Percentiles rank a stretch among this genome's conserved stretches.
Evolutionary conservation across 2,888 invertebrate species (phyloP).

Genomic region (Oscheius sp.): DNA sequence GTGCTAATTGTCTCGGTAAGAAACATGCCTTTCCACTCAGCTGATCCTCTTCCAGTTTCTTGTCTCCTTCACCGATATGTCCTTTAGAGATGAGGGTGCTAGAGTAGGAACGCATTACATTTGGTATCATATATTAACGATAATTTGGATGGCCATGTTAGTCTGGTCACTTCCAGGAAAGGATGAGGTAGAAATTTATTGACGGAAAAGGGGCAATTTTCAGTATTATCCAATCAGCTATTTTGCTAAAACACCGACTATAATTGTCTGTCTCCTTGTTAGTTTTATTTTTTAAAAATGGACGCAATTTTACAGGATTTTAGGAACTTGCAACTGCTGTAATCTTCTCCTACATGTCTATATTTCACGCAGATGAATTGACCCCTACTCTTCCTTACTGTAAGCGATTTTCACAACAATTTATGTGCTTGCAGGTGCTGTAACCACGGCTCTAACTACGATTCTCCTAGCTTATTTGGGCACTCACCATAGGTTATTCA

Average conservation of each 20-base stretch:
- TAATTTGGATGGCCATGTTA: not conserved
- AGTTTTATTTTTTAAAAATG: not conserved
- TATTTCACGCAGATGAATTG: not conserved
- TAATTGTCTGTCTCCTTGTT: not conserved
- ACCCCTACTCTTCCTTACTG: not conserved
- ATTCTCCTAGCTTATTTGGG: constrained; percentile 5
- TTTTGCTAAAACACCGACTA: constrained; percentile 1
- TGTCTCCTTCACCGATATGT: not conserved
- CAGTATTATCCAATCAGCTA: not conserved
- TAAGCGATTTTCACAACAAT: not conserved
- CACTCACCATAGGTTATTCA: constrained; percentile 4
- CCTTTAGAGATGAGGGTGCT: not conserved
- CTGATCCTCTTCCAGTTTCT: not conserved
- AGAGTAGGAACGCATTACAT: not conserved
- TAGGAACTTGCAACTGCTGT: not conserved
- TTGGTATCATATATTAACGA: not conserved
- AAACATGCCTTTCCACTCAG: not conserved
- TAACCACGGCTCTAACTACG: not conserved
- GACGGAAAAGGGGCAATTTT: not conserved
- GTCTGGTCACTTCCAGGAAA: not conserved
- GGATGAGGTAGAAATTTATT: not conserved
- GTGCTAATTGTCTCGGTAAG: not conserved
- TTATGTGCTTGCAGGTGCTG: not conserved
- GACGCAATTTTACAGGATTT: not conserved
- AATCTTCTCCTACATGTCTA: not conserved